Conservation (phyloP, 1,140 invertebrate genomes). For the Pachypeltis micranthus region DNA sequence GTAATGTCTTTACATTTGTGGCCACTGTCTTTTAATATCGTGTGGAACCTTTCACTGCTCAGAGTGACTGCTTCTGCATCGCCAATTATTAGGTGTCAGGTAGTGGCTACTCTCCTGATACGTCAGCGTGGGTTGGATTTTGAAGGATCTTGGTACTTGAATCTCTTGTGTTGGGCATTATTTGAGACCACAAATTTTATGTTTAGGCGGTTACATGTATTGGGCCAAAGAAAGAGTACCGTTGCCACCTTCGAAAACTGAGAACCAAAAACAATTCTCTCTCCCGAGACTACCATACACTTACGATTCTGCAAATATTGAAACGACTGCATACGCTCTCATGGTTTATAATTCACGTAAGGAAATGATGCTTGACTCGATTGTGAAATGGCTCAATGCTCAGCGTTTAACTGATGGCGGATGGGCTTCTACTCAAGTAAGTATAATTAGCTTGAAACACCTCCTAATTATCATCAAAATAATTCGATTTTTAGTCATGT, state of each 20-base stretch:
- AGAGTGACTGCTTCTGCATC: too few relatives aligned
- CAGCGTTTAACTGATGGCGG: constrained; percentile 84
- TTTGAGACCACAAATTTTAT: background rate
- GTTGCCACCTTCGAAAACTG: constrained; percentile 63
- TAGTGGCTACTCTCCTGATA: too few relatives aligned
- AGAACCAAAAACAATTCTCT: constrained; percentile 82
- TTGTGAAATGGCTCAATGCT: constrained; percentile 86
- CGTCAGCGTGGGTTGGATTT: too few relatives aligned
- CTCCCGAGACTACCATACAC: constrained; percentile 74
- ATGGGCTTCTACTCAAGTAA: constrained; percentile 82
- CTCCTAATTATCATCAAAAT: too few relatives aligned
- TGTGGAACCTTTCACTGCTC: too few relatives aligned
- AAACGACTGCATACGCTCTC: constrained; percentile 85
- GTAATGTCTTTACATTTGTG: too few relatives aligned
- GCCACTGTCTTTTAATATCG: too few relatives aligned
- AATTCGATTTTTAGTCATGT: too few relatives aligned
- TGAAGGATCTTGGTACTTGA: background rate
- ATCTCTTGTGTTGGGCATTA: background rate
- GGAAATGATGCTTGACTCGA: constrained; percentile 64
- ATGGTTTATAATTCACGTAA: constrained; percentile 74
- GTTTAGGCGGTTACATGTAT: constrained; percentile 61
- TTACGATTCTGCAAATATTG: constrained; percentile 84
- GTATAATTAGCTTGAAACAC: too few relatives aligned
- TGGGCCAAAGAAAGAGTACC: constrained; percentile 71
- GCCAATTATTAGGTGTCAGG: too few relatives aligned